Conservation (phyloP, 2,888 invertebrate species). For the Cremastinae sp. region DNA sequence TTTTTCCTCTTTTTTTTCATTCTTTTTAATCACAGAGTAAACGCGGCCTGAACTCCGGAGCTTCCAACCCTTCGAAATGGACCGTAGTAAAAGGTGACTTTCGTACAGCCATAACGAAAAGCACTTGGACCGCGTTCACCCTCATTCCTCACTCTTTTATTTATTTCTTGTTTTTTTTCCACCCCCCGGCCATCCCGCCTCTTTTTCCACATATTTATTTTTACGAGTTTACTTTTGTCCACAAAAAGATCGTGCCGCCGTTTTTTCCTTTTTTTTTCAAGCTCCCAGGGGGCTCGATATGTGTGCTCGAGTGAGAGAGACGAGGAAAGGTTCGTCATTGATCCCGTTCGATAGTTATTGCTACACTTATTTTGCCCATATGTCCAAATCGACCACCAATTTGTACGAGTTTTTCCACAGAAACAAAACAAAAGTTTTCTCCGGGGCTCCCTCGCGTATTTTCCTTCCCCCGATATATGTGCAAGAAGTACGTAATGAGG, state of each 20-base stretch:
- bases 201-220: conserved; percentile 20
- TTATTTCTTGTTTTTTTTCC: conserved; percentile 29
- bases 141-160: conserved; percentile 46
- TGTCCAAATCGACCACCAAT: conserved; percentile 36
- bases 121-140: conserved; percentile 33
- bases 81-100: conserved; percentile 62
- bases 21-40: conserved; percentile 72
- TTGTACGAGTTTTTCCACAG: neutral
- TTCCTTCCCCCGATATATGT: too few species aligned
- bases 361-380: conserved; percentile 18
- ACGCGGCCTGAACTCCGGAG: conserved; percentile 56
- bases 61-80: conserved; percentile 61
- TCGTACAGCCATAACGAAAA: conserved; percentile 54
- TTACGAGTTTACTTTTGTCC: conserved; percentile 20
- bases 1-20: conserved; percentile 50
- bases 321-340: too few species aligned
- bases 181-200: conserved; percentile 17
- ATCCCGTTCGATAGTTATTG: conserved; percentile 28
- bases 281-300: too few species aligned
- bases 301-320: too few species aligned
- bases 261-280: too few species aligned
- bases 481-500: neutral
- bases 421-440: too few species aligned
- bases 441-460: too few species aligned
- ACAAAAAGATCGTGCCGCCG: too few species aligned